These are phyloP conservation scores for Aphrophora alni DNA, from an alignment of 2,888 invertebrate genomes.

Conservation along the genomic window DNA sequence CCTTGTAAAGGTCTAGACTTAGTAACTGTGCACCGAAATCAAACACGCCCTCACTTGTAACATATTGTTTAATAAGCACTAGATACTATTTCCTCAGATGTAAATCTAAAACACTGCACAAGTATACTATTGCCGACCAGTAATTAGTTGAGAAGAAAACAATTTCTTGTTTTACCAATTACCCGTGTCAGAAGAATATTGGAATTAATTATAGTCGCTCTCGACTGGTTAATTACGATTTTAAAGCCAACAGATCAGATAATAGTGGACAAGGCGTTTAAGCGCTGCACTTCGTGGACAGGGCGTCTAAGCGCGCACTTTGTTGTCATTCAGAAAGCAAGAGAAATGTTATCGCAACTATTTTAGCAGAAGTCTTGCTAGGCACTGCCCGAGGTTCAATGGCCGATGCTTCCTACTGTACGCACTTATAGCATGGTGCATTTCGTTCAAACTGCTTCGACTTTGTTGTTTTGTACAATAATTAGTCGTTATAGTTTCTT, in stretches of 20 bases:
- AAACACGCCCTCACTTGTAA: too few relatives aligned
- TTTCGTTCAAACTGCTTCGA: too few relatives aligned
- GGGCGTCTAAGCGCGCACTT: background rate
- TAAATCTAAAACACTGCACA: too few relatives aligned
- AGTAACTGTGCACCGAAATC: too few relatives aligned
- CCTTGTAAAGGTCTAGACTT: too few relatives aligned
- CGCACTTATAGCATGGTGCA: background rate
- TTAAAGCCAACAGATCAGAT: slow-evolving; percentile 34
- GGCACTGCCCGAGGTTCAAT: background rate
- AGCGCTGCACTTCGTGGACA: background rate
- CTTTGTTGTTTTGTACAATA: too few relatives aligned
- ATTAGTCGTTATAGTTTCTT: too few relatives aligned
- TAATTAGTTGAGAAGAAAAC: background rate
- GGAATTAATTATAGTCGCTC: slow-evolving; percentile 37
- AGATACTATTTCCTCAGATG: too few relatives aligned
- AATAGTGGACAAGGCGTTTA: background rate
- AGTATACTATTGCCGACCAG: background rate
- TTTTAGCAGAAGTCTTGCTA: background rate
- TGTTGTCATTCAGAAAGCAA: slow-evolving; percentile 2
- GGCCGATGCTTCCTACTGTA: background rate
- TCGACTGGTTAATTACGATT: slow-evolving; percentile 38
- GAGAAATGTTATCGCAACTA: background rate
- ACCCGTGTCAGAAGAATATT: background rate
- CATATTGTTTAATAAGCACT: too few relatives aligned
- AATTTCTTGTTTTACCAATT: background rate